Conservation (phyloP, 1,140 invertebrate genomes). For the Saccostrea echinata region DNA sequence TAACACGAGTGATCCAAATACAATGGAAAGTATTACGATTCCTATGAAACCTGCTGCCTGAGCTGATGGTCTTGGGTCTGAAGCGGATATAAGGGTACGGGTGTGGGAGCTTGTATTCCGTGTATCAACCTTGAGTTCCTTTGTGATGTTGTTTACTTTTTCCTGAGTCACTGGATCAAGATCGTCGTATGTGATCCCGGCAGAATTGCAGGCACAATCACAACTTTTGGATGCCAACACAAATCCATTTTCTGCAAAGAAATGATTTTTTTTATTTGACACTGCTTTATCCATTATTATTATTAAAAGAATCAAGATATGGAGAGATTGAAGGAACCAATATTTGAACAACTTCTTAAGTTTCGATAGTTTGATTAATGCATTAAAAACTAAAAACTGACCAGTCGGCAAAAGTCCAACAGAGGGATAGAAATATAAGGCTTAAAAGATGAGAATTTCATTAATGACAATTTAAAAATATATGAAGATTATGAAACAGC, state of each 20-base stretch:
- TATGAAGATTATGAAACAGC: too few species aligned
- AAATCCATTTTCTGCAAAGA: background rate
- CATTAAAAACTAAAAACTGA: too few species aligned
- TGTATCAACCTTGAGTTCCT: conserved; percentile 48
- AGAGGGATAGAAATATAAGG: too few species aligned
- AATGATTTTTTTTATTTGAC: background rate
- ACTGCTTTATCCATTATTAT: too few species aligned
- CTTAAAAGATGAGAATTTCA: too few species aligned
- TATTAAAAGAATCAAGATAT: too few species aligned
- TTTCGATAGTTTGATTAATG: too few species aligned
- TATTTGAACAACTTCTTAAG: too few species aligned
- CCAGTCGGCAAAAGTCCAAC: too few species aligned
- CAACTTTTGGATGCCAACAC: conserved; percentile 33
- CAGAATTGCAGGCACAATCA: conserved; percentile 41
- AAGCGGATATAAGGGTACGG: conserved; percentile 41
- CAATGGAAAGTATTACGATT: conserved; percentile 20
- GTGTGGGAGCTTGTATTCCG: conserved; percentile 44
- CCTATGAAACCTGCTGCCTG: conserved; percentile 50
- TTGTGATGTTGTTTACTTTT: conserved; percentile 45
- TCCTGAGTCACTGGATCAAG: conserved; percentile 46
- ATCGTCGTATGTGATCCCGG: background rate
- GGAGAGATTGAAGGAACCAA: too few species aligned
- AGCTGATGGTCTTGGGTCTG: conserved; percentile 50
- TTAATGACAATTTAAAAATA: too few species aligned
- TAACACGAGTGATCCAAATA: conserved; percentile 43